A percentile compares a stretch with the other conserved stretches of the same genome.
These are phyloP conservation scores for Mythimna vitellina DNA, from an alignment of 2,888 invertebrate species.

Conservation along the genomic window DNA sequence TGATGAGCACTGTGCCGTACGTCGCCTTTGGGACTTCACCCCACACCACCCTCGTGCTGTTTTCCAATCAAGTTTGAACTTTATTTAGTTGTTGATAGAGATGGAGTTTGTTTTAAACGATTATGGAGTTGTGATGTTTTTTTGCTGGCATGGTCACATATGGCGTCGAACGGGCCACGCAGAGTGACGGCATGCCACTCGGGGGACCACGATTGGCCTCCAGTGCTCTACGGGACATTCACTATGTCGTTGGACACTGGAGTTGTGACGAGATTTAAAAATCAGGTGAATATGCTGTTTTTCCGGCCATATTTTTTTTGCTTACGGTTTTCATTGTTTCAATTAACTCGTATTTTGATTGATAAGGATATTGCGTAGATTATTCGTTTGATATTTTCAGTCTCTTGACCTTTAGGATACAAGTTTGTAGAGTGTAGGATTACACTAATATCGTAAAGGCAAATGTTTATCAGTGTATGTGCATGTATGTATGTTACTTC, in stretches of 20 bases:
- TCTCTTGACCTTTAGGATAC: not conserved
- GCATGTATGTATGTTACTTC: too few relatives aligned
- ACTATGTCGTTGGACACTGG: slow-evolving; percentile 79
- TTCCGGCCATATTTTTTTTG: slow-evolving; percentile 5
- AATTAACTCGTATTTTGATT: not conserved
- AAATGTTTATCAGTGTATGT: too few relatives aligned
- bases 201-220: slow-evolving; percentile 87
- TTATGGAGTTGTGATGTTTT: slow-evolving; percentile 75
- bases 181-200: slow-evolving; percentile 88
- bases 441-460: too few relatives aligned
- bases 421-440: too few relatives aligned
- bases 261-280: slow-evolving; percentile 76
- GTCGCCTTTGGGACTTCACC: slow-evolving; percentile 89
- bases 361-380: not conserved
- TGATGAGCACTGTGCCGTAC: slow-evolving; percentile 88
- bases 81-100: slow-evolving; percentile 72
- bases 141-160: slow-evolving; percentile 78
- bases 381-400: not conserved
- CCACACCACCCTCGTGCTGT: slow-evolving; percentile 78
- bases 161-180: slow-evolving; percentile 89
- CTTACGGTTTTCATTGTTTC: not conserved
- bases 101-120: slow-evolving; percentile 70
- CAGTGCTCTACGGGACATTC: slow-evolving; percentile 79
- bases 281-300: slow-evolving; percentile 54
- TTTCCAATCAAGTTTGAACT: slow-evolving; percentile 73